These are phyloP conservation scores for Gymnocheta viridis DNA, from an alignment of 2,888 invertebrate genomes.

Conservation along the genomic window DNA sequence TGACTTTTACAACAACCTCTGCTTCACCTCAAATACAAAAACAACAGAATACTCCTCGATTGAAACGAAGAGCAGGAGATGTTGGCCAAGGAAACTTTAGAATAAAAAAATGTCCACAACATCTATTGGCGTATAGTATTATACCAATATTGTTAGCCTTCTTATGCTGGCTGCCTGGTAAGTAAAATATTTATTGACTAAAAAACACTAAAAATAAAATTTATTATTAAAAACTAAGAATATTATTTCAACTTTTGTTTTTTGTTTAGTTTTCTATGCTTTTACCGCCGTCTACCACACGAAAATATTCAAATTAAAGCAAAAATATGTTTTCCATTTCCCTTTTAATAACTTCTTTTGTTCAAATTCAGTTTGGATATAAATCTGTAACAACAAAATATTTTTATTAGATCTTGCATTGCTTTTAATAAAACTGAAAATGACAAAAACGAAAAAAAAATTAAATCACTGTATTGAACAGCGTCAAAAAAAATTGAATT, in stretches of 20 bases:
- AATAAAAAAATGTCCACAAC: conserved; percentile 45
- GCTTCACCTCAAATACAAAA: conserved; percentile 26
- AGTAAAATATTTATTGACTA: conserved; percentile 27
- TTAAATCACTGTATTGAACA: background rate
- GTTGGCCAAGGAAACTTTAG: background rate
- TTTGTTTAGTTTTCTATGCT: background rate
- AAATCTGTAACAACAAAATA: conserved; percentile 36
- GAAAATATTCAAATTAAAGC: conserved; percentile 42
- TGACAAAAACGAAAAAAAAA: background rate
- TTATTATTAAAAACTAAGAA: background rate
- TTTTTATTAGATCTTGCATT: conserved; percentile 12
- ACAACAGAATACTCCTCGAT: background rate
- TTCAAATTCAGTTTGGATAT: conserved; percentile 14
- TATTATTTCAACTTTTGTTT: background rate
- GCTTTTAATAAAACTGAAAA: background rate
- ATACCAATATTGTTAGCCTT: conserved; percentile 52
- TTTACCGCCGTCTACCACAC: background rate
- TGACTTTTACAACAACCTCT: conserved; percentile 36
- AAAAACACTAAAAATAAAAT: background rate
- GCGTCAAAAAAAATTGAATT: conserved; percentile 27
- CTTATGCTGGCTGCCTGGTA: conserved; percentile 64
- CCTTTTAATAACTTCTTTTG: conserved; percentile 45
- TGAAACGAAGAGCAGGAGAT: background rate
- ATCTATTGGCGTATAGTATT: conserved; percentile 39
- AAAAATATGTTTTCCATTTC: background rate